Percentiles rank a stretch among this genome's conserved stretches.
Conservation (phyloP, 2,888 invertebrate genomes). For the Apamea crenata region DNA sequence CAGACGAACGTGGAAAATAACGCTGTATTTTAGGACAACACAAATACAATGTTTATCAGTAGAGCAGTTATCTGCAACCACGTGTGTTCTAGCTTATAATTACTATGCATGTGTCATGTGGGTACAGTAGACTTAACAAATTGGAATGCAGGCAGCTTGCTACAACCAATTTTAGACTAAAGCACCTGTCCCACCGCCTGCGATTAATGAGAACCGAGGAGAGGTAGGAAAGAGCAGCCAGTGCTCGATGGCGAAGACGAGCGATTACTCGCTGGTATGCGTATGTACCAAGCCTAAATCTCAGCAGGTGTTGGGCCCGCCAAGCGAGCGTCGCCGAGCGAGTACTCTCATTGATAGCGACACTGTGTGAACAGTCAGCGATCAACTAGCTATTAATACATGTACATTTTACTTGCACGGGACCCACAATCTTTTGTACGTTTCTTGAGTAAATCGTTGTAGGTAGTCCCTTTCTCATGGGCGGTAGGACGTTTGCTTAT, state of each 20-base stretch:
- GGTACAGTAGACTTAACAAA: slow-evolving; percentile 27
- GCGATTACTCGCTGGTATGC: background rate
- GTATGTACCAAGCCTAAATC: background rate
- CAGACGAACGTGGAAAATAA: slow-evolving; percentile 42
- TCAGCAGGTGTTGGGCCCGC: background rate
- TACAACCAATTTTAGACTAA: background rate
- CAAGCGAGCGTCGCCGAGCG: too few species aligned
- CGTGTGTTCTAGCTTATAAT: slow-evolving; percentile 48
- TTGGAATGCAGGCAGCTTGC: slow-evolving; percentile 1
- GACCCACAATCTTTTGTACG: background rate
- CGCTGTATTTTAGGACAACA: slow-evolving; percentile 40
- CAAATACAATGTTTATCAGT: slow-evolving; percentile 22
- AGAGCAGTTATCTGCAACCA: slow-evolving; percentile 32
- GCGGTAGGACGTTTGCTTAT: background rate
- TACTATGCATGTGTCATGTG: slow-evolving; percentile 27
- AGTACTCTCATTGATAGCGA: too few species aligned
- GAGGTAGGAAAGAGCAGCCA: background rate
- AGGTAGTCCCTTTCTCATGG: background rate
- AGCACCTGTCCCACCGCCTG: background rate
- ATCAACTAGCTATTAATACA: background rate
- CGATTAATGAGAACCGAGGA: background rate
- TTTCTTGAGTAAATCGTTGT: background rate
- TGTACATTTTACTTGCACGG: background rate
- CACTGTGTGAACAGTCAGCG: too few species aligned
- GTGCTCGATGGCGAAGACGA: background rate